A percentile compares a stretch with the other conserved stretches of the same genome.
These are phyloP conservation scores for Yponomeuta sedellus DNA, from an alignment of 2,888 invertebrate species.

Conservation along the genomic window DNA sequence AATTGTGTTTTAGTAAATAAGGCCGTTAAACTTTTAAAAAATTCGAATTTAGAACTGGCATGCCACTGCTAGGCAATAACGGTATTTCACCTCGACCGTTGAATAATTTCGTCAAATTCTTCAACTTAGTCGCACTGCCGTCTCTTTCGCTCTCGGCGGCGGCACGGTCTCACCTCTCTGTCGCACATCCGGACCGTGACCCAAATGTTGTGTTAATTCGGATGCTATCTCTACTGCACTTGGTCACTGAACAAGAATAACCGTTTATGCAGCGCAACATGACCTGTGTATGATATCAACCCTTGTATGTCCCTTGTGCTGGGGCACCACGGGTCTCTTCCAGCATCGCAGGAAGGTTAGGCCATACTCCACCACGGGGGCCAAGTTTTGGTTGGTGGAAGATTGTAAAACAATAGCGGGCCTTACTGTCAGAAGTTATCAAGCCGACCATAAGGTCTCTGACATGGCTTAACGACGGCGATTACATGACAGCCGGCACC, in stretches of 20 bases:
- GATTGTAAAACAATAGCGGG: no score
- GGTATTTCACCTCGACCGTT: not conserved
- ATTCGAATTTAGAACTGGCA: not conserved
- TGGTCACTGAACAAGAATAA: not conserved
- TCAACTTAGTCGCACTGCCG: not conserved
- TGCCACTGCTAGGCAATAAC: not conserved
- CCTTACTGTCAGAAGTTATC: no score
- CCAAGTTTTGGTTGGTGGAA: no score
- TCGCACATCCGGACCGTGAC: slow-evolving; percentile 48
- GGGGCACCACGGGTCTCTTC: no score
- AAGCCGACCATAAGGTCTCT: no score
- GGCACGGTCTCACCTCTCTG: slow-evolving; percentile 26
- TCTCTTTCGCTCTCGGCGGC: not conserved
- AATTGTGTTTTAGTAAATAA: no score
- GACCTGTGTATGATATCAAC: no score
- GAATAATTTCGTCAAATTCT: not conserved
- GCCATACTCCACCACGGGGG: no score
- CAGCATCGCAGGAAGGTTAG: no score
- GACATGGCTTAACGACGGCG: no score
- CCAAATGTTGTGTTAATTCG: slow-evolving; percentile 37
- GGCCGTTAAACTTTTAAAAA: not conserved
- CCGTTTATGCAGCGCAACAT: not conserved
- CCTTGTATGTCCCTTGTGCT: no score
- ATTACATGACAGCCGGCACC: no score
- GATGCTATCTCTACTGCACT: not conserved